These are phyloP conservation scores for Chelon labrosus DNA, from an alignment of 2,797 vertebrate species.

Conservation along the genomic window DNA sequence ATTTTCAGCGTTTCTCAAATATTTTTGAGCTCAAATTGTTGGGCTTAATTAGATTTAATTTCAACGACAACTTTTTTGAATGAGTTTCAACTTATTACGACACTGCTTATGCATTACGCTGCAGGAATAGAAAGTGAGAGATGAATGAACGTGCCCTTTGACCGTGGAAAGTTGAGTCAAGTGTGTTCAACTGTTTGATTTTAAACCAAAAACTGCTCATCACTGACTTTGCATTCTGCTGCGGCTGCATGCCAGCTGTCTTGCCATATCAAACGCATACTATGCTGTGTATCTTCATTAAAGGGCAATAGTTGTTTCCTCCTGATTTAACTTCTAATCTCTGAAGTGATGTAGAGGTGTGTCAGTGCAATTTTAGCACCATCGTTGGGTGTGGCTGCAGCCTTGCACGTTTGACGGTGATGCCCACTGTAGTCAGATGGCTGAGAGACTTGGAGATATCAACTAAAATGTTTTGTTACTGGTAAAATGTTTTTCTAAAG, in stretches of 20 bases:
- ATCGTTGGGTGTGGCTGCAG: neutral
- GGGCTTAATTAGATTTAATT: neutral
- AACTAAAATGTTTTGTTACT: too few relatives aligned
- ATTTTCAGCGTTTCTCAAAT: neutral
- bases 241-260: too few relatives aligned
- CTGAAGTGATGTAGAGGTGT: neutral
- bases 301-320: neutral
- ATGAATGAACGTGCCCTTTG: neutral
- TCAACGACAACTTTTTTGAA: neutral
- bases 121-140: neutral
- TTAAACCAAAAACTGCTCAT: neutral
- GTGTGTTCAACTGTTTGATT: neutral
- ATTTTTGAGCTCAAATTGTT: neutral
- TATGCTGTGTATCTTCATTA: neutral
- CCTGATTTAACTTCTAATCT: neutral
- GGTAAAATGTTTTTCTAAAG: neutral
- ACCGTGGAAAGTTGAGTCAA: neutral
- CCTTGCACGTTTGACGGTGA: neutral
- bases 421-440: neutral
- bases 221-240: too few relatives aligned
- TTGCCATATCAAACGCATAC: neutral
- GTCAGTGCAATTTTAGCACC: neutral
- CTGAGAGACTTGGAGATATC: neutral
- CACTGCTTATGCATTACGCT: neutral
- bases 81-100: too few relatives aligned